Percentiles rank a stretch among this genome's conserved stretches.
Evolutionary conservation across 1,140 invertebrate genomes (phyloP).

Genomic region (Macrotrachela quadricornifera): DNA sequence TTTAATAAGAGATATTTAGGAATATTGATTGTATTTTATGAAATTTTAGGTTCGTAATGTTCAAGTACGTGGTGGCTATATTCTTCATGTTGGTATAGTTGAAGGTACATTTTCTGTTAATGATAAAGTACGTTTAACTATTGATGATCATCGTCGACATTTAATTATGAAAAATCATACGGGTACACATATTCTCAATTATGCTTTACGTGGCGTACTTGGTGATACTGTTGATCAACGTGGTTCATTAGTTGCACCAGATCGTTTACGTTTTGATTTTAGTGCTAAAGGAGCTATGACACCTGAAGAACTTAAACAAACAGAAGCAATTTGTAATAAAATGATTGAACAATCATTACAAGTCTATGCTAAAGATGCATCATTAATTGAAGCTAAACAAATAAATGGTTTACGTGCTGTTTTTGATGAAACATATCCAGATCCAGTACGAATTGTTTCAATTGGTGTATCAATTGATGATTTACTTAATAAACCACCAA

Average conservation of each 20-base stretch:
- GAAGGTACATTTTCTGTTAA: slow-evolving; percentile 58
- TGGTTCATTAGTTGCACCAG: slow-evolving; percentile 91
- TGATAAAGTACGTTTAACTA: slow-evolving; percentile 55
- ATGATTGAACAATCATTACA: slow-evolving; percentile 54
- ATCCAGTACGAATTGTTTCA: slow-evolving; percentile 86
- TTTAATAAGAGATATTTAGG: not conserved
- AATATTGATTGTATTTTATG: no score
- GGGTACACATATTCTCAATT: slow-evolving; percentile 89
- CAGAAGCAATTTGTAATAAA: slow-evolving; percentile 54
- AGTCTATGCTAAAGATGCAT: slow-evolving; percentile 74
- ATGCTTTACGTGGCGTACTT: slow-evolving; percentile 65
- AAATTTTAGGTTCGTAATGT: slow-evolving; percentile 78
- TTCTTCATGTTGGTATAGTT: slow-evolving; percentile 59
- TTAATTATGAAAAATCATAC: slow-evolving; percentile 93
- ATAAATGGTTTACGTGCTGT: slow-evolving; percentile 85
- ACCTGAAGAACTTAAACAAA: slow-evolving; percentile 47
- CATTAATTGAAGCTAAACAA: slow-evolving; percentile 58
- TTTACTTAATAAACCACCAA: slow-evolving; percentile 59
- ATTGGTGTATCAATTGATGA: slow-evolving; percentile 76
- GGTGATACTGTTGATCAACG: slow-evolving; percentile 77
- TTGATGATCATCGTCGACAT: slow-evolving; percentile 46
- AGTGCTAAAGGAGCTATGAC: slow-evolving; percentile 49
- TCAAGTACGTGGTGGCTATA: slow-evolving; percentile 81
- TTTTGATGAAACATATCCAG: slow-evolving; percentile 96
- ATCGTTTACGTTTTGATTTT: slow-evolving; percentile 88